Evolutionary conservation across 2,797 vertebrate genomes (phyloP), one percentile per base, ranked within the genome.

Genomic region (Ctenochaetus hawaiiensis): DNA sequence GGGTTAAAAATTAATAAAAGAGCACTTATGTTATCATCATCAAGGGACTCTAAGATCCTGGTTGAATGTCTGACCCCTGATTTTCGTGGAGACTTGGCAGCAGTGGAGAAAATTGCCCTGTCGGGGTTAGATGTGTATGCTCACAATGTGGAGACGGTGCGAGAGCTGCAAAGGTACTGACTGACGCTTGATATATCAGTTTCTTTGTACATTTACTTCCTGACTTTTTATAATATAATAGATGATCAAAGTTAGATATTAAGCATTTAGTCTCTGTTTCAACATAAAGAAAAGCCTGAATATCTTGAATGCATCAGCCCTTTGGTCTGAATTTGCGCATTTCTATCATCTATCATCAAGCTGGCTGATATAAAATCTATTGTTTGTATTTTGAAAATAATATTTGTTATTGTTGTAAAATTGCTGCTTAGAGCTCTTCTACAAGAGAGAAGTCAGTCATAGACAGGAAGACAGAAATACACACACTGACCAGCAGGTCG

Each of bases 31-130:
- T 78, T 56, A 5, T 57, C 49, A 65, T 39, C 12, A 34, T 74
- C 5, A 72, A 99, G 98, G 91, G 96, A 95, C 71, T 34, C 96
- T n/a, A 92, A 88, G 56, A 97, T 99, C 82, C 85, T 99, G 56
- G 96, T 99, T 12, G 98, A 99, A 85, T 99, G 98, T 86, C 92
- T 99, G 45, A 99, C 98, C 0, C 97, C 98, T 22, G 98, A 99
- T 91, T 99, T 99, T 58, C 94, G 97, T 37, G 98, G 98, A 0
- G 96, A 99, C 85, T 94, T 98, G 30, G 77, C 84, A 10, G 95
- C 98, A 0, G 95, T 99, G 62, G 97, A 97, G 91, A 97, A 93
- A 65, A 96, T 99, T 0, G 95, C 95, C 3, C 34, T 91, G 74
- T 99, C 98, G 0, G 97, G 98, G 3, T 94, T 99, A 74, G 98